Percentiles rank a stretch among this genome's conserved stretches.
Evolutionary conservation across 1,140 invertebrate species (phyloP).

Genomic region (Hypsibius dujardini): DNA sequence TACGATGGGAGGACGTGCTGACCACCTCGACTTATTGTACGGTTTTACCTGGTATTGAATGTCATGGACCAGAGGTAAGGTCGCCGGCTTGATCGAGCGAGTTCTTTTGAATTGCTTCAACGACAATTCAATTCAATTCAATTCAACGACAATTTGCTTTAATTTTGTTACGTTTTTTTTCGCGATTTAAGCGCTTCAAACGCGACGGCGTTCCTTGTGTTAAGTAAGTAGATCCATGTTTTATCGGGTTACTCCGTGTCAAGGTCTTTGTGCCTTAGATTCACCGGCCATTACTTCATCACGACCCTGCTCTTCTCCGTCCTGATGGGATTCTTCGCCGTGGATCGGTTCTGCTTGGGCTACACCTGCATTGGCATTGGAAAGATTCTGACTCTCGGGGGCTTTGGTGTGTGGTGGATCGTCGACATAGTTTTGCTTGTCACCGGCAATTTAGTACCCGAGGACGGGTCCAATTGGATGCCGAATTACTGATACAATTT

Average conservation of each 20-base stretch:
- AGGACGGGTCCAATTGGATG: constrained; percentile 97
- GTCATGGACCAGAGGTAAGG: constrained; percentile 63
- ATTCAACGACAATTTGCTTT: no score
- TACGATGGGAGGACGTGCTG: constrained; percentile 75
- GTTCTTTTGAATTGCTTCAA: no score
- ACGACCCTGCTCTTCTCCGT: constrained; percentile 93
- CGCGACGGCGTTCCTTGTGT: constrained; percentile 78
- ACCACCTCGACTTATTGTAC: constrained; percentile 66
- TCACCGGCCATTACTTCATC: constrained; percentile 88
- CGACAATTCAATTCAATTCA: no score
- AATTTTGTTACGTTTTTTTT: no score
- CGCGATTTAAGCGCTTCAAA: constrained; percentile 61
- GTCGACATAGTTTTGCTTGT: constrained; percentile 87
- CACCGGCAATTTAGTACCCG: constrained; percentile 75
- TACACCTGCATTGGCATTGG: constrained; percentile 92
- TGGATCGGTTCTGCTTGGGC: constrained; percentile 88
- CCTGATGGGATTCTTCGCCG: constrained; percentile 74
- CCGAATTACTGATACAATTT: constrained; percentile 48
- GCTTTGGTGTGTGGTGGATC: constrained; percentile 94
- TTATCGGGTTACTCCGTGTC: background rate
- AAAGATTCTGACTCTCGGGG: constrained; percentile 84
- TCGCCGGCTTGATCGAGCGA: no score
- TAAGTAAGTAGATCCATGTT: constrained; percentile 39
- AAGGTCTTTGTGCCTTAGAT: constrained; percentile 38
- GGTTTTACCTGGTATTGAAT: constrained; percentile 79